Conservation (phyloP, 2,888 invertebrate species). For the Endotricha flammealis region DNA sequence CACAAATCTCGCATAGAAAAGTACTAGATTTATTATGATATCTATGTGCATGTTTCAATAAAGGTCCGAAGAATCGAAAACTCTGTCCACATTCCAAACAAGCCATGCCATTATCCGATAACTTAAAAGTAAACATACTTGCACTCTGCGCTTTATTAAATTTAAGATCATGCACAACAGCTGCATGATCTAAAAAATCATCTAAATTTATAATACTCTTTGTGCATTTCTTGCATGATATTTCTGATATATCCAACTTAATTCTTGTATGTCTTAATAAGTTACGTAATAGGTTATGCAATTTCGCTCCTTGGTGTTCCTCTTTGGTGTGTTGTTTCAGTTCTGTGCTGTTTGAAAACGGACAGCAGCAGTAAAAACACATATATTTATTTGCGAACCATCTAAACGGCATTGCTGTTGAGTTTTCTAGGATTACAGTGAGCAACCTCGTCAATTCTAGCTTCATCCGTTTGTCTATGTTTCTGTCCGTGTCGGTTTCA, state of each 20-base stretch:
- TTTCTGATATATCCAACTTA: constrained; percentile 42
- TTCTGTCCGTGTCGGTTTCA: background rate
- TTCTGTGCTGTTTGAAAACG: constrained; percentile 18
- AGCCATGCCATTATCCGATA: constrained; percentile 37
- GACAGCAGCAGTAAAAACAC: constrained; percentile 34
- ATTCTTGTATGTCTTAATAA: constrained; percentile 22
- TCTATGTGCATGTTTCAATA: constrained; percentile 41
- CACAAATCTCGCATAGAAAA: constrained; percentile 51
- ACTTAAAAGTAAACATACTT: constrained; percentile 34
- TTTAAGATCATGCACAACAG: constrained; percentile 27
- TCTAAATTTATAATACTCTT: constrained; percentile 28
- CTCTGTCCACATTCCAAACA: constrained; percentile 43
- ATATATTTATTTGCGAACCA: constrained; percentile 31
- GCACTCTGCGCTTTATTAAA: constrained; percentile 29
- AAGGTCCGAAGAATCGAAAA: constrained; percentile 42
- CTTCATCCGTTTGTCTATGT: background rate
- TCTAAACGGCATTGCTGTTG: constrained; percentile 34
- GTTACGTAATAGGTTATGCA: constrained; percentile 25
- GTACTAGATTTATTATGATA: constrained; percentile 38
- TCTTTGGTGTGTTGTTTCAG: constrained; percentile 27
- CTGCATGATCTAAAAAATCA: constrained; percentile 32
- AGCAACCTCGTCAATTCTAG: constrained; percentile 9
- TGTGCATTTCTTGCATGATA: constrained; percentile 38
- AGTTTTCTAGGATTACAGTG: constrained; percentile 24
- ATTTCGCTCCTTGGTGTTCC: constrained; percentile 34